Evolutionary conservation across 1,140 invertebrate species (phyloP).

Genomic region (Hypsibius dujardini): DNA sequence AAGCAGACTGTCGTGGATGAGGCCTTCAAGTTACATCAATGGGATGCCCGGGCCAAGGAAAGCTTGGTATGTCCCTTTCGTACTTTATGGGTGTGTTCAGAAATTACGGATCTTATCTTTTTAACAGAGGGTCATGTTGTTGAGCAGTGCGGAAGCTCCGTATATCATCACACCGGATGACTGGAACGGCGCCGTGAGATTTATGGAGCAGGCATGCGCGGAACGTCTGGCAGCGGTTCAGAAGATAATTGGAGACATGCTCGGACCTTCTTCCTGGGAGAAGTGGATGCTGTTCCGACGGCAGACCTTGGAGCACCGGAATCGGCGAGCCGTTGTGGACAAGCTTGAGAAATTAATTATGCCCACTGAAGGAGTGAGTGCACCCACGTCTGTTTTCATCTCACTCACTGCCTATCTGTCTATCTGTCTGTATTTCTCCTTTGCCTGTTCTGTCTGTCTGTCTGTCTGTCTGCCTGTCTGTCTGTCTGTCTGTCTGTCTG

Average conservation of each 20-base stretch:
- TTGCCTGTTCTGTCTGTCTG: no score
- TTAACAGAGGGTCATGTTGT: constrained; percentile 7
- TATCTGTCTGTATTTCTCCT: neutral
- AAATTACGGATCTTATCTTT: neutral
- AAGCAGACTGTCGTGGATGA: constrained; percentile 72
- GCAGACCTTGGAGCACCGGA: constrained; percentile 18
- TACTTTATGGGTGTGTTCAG: neutral
- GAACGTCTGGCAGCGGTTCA: constrained; percentile 2
- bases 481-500: no score
- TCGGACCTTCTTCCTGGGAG: constrained; percentile 21
- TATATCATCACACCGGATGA: constrained; percentile 14
- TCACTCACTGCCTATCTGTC: constrained; percentile 22
- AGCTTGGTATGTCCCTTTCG: constrained; percentile 35
- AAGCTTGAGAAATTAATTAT: constrained; percentile 21
- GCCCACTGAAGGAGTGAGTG: constrained; percentile 20
- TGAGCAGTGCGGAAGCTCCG: constrained; percentile 16
- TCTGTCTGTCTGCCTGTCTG: no score
- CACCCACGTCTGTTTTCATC: constrained; percentile 23
- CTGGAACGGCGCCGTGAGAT: constrained; percentile 1
- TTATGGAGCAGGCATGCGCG: neutral
- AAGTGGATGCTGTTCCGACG: constrained; percentile 21
- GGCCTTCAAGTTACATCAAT: constrained; percentile 62
- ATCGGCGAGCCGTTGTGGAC: constrained; percentile 7
- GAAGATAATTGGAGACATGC: neutral
- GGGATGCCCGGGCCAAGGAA: constrained; percentile 67